Conservation (phyloP, 2,113 vertebrate species). For the Galemys pyrenaicus region DNA sequence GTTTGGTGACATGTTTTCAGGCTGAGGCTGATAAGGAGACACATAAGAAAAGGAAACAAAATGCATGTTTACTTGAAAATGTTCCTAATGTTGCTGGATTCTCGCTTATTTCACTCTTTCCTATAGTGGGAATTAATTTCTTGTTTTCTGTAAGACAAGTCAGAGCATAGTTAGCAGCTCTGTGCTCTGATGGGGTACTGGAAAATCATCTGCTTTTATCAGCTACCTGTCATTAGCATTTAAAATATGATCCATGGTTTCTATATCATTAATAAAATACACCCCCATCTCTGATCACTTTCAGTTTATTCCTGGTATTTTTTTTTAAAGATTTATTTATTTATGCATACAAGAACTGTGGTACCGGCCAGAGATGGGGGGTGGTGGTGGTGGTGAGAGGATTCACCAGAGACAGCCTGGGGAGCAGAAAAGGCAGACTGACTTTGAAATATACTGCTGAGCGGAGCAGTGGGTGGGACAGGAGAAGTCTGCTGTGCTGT, state of each 20-base stretch:
- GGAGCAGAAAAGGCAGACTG: too few relatives aligned
- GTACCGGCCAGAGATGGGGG: too few relatives aligned
- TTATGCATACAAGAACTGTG: too few relatives aligned
- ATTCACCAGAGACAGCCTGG: too few relatives aligned
- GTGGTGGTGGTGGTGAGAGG: too few relatives aligned
- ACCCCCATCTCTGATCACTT: not conserved
- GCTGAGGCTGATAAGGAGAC: not conserved
- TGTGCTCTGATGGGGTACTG: not conserved
- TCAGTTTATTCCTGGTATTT: conserved; percentile 27
- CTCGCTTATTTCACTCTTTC: not conserved
- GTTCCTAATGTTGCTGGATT: not conserved
- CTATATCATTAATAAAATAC: not conserved
- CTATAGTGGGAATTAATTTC: not conserved
- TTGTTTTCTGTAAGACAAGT: not conserved
- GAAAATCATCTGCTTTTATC: not conserved
- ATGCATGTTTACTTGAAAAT: not conserved
- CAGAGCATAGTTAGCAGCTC: not conserved
- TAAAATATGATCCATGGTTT: not conserved
- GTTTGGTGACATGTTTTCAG: not conserved
- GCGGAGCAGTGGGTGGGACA: too few relatives aligned
- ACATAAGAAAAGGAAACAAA: not conserved
- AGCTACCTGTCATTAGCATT: not conserved
- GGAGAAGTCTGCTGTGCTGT: too few relatives aligned
- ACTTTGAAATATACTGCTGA: too few relatives aligned
- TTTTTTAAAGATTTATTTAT: too few relatives aligned